Base-by-base conservation (phyloP, 2,113 vertebrate species). In the Cyrtonyx montezumae region DNA sequence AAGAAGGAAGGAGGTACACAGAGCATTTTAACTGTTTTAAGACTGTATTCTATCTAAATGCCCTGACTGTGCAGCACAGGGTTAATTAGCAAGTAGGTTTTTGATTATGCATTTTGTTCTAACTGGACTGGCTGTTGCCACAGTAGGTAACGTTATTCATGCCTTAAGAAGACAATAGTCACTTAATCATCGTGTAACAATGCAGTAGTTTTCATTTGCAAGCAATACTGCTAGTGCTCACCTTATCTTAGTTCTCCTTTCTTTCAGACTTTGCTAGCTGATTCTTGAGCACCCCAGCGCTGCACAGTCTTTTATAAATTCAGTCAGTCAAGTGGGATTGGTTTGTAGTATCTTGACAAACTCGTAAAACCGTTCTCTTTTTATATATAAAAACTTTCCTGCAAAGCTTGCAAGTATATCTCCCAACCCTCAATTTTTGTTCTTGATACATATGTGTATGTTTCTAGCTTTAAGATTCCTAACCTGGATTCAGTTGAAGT, bases 1-100 rank as follows among this genome's bases (percentile, higher is more conserved):
- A 97, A 97, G 97, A 97, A 98, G 76, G 98, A 98, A 84, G 97
- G 98, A 99, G 99, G 99, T 99, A 99, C 87, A 93, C 67, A 30
- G 93, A 94, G 92, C 30, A 34, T 89, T 97, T 93, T 96, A 62
- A 65, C 84, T 95, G 90, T 88, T 75, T 91, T 93, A 83, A 92
- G 70, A 93, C 80, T 71, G 69, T 76, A 28, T 53, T 61, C 90
- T 90, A 91, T 74, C 88, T 88, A 79, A 90, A 71, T 95, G 69
- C 79, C 89, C 63, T 79, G 92, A 95, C 76, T 96, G 51, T 96
- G 89, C 84, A 96, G 95, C 93, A 76, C 94, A 70, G 91, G 88
- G 88, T 97, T 95, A 75, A 90, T 19, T 74, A 93, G 82, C 71
- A 82, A 95, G 63, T 5, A 85, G 84, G 62, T 11, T 94, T 87